These are phyloP conservation scores for Cephus pulcher DNA, from an alignment of 2,888 invertebrate genomes.

Conservation along the genomic window DNA sequence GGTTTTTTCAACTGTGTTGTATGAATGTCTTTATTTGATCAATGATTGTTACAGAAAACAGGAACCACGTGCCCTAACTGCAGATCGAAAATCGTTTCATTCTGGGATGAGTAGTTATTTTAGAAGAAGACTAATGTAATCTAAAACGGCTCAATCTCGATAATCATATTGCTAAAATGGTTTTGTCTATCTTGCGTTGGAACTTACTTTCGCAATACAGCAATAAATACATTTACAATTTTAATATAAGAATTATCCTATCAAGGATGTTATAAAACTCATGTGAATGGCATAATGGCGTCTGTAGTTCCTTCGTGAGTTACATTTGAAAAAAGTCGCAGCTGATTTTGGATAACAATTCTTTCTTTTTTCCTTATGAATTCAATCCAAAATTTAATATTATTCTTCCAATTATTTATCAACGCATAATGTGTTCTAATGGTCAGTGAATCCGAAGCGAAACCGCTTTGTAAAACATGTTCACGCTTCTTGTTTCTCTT, in stretches of 20 bases:
- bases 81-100: background rate
- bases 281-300: background rate
- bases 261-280: background rate
- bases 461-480: background rate
- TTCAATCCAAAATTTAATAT: background rate
- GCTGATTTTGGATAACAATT: background rate
- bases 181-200: background rate
- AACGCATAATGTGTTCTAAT: background rate
- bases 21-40: background rate
- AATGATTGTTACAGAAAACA: background rate
- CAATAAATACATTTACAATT: background rate
- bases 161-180: background rate
- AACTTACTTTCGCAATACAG: background rate
- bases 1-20: background rate
- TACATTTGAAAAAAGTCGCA: background rate
- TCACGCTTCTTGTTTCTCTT: background rate
- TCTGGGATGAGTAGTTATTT: background rate
- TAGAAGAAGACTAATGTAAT: background rate
- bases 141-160: background rate
- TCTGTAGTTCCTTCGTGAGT: background rate
- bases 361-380: background rate
- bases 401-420: background rate
- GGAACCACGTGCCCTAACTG: background rate
- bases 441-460: background rate
- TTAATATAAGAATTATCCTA: background rate